Conservation (phyloP, 2,113 vertebrate genomes). For the Macquaria australasica region DNA sequence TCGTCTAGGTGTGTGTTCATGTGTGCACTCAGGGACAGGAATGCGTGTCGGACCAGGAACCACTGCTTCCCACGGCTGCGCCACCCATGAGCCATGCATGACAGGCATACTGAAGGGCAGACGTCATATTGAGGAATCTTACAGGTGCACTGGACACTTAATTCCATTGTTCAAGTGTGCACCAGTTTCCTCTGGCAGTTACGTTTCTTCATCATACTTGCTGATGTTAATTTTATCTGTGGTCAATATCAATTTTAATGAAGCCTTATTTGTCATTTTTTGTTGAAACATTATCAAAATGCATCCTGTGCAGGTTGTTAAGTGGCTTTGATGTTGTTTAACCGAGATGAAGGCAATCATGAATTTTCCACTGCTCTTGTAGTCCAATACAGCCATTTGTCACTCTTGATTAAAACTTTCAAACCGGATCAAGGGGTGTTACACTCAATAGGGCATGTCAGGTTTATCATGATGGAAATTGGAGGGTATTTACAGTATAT, state of each 20-base stretch:
- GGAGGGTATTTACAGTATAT: conserved; percentile 56
- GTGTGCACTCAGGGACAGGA: conserved; percentile 73
- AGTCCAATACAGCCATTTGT: conserved; percentile 30
- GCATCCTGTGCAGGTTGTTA: conserved; percentile 1
- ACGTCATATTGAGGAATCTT: conserved; percentile 63
- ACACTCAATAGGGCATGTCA: conserved; percentile 42
- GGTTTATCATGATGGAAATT: conserved; percentile 55
- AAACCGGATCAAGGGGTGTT: conserved; percentile 51
- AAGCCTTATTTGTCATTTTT: neutral
- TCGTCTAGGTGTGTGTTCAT: conserved; percentile 67
- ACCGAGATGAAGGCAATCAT: neutral
- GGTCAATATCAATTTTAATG: neutral
- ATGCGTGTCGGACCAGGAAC: conserved; percentile 80
- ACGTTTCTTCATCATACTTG: neutral
- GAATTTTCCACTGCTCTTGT: conserved; percentile 5
- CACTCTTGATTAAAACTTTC: conserved; percentile 43
- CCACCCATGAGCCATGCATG: conserved; percentile 72
- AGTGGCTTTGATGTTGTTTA: conserved; percentile 26
- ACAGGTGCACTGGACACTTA: conserved; percentile 73
- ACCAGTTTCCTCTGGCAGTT: conserved; percentile 22
- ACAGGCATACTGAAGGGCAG: conserved; percentile 63
- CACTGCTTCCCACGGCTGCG: conserved; percentile 81
- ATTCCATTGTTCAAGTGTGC: conserved; percentile 28
- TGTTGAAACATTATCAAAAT: conserved; percentile 10
- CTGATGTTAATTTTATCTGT: neutral